phyloP scores from a whole-genome alignment of 2,888 invertebrate genomes.

The Melolontha melolontha region DNA sequence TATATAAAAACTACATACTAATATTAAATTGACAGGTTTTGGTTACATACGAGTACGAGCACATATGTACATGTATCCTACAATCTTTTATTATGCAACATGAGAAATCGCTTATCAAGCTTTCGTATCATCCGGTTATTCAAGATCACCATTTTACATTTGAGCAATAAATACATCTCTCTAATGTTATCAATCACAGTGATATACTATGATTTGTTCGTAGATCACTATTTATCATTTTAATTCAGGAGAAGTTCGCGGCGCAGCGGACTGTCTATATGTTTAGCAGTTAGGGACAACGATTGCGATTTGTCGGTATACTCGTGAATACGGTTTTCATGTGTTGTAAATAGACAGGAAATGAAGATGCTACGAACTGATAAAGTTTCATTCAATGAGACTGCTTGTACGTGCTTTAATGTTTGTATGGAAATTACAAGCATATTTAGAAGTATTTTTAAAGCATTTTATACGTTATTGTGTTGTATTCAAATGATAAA shows the following conservation, averaged over 20 bases:
- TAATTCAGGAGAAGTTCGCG: slow-evolving; percentile 9
- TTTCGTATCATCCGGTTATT: no score
- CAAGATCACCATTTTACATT: no score
- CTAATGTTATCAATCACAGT: no score
- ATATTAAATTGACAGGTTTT: no score
- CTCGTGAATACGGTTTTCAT: slow-evolving; percentile 16
- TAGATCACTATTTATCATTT: slow-evolving; percentile 9
- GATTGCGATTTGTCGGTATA: slow-evolving; percentile 12
- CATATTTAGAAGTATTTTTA: slow-evolving; percentile 5
- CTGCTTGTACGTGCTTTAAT: slow-evolving; percentile 5
- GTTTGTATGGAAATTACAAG: slow-evolving; percentile 17
- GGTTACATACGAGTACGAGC: no score
- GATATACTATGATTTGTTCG: background rate
- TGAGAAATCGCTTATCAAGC: no score
- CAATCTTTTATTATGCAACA: no score
- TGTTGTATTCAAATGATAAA: no score
- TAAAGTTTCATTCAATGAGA: slow-evolving; percentile 20
- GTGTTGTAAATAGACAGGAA: slow-evolving; percentile 23
- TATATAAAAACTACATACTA: no score
- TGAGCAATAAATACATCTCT: no score
- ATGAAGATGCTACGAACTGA: slow-evolving; percentile 24
- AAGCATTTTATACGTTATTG: no score
- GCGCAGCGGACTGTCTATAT: background rate
- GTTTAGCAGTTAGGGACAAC: no score
- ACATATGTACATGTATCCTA: background rate